Percentiles rank a stretch among this genome's conserved stretches.
These are phyloP conservation scores for Danio choprae DNA, from an alignment of 2,797 vertebrate species.

Conservation along the genomic window DNA sequence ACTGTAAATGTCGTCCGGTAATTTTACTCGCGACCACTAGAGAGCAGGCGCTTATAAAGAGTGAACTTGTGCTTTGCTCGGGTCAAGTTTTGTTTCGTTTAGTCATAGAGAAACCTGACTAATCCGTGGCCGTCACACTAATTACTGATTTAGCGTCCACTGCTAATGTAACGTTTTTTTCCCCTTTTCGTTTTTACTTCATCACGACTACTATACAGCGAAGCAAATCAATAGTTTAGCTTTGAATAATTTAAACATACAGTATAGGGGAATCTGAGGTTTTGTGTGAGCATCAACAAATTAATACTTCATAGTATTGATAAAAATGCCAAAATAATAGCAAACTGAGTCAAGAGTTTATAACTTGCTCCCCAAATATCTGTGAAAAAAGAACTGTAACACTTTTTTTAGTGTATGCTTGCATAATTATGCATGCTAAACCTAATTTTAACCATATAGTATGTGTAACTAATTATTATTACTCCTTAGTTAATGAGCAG, in stretches of 20 bases:
- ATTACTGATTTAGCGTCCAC: background rate
- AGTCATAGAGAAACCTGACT: background rate
- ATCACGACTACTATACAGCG: background rate
- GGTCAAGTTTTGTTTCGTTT: background rate
- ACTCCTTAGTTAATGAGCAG: no score
- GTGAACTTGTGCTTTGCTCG: background rate
- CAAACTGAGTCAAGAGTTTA: background rate
- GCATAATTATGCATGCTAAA: no score
- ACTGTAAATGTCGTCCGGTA: background rate
- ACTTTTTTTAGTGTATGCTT: no score
- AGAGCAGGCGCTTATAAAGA: conserved; percentile 22
- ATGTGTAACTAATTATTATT: no score
- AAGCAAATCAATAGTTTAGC: background rate
- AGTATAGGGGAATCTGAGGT: background rate
- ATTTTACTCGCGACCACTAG: conserved; percentile 5
- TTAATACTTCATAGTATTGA: background rate
- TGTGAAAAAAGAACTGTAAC: background rate
- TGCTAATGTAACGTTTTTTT: background rate
- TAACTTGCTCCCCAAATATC: background rate
- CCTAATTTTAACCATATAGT: no score
- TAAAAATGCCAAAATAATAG: background rate
- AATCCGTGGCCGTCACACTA: background rate
- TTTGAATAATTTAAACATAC: background rate
- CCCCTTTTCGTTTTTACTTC: background rate
- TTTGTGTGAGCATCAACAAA: background rate